These are phyloP conservation scores for Melanchra persicariae DNA, from an alignment of 2,888 invertebrate genomes.

Conservation along the genomic window DNA sequence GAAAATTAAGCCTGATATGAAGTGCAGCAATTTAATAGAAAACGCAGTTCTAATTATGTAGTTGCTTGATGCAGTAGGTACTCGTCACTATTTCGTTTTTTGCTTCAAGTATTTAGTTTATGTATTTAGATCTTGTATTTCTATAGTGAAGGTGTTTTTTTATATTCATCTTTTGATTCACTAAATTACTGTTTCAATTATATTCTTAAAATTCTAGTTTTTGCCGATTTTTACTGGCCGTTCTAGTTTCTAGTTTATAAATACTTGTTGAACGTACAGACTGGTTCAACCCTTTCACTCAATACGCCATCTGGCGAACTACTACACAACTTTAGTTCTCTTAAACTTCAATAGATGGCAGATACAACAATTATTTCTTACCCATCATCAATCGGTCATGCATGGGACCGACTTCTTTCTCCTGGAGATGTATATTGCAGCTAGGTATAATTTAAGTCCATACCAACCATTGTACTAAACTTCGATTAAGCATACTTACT, in stretches of 20 bases:
- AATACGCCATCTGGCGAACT: constrained; percentile 45
- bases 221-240: not conserved
- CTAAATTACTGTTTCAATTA: not conserved
- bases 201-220: not conserved
- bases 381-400: too few relatives aligned
- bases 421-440: not conserved
- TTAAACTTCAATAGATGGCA: constrained; percentile 45
- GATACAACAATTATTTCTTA: not conserved
- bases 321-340: constrained; percentile 5
- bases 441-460: too few relatives aligned
- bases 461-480: too few relatives aligned
- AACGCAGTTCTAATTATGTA: not conserved
- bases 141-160: not conserved
- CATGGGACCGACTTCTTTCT: not conserved
- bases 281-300: not conserved
- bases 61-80: not conserved
- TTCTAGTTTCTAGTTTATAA: not conserved
- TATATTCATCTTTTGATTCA: not conserved
- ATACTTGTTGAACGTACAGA: not conserved
- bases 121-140: not conserved
- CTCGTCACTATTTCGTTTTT: not conserved
- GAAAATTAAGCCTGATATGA: constrained; percentile 33
- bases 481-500: too few relatives aligned
- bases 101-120: not conserved
- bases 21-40: constrained; percentile 7